These are phyloP conservation scores for Oxyruncus cristatus DNA, from an alignment of 2,113 vertebrate genomes.

Conservation along the genomic window DNA sequence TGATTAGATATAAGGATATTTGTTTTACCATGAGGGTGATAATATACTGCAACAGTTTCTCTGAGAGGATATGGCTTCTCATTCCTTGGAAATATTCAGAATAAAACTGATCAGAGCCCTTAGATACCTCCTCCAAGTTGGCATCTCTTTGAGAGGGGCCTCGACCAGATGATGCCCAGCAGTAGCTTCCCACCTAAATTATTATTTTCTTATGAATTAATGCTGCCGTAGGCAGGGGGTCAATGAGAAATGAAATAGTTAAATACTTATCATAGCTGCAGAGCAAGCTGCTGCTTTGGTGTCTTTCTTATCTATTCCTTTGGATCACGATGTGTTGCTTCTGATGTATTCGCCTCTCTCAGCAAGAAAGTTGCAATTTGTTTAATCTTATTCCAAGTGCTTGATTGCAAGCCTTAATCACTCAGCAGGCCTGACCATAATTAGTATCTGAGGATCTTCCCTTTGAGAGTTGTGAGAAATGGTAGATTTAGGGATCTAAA, in stretches of 20 bases:
- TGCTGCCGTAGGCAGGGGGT: background rate
- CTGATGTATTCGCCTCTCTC: background rate
- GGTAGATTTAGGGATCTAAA: background rate
- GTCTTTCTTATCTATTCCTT: background rate
- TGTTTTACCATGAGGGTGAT: background rate
- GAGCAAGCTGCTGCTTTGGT: background rate
- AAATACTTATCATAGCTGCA: background rate
- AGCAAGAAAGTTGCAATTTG: conserved; percentile 1
- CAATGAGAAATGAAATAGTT: background rate
- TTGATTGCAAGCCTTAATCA: conserved; percentile 43
- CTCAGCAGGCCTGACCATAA: conserved; percentile 3
- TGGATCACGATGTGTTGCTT: background rate
- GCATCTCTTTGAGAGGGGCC: fast-evolving
- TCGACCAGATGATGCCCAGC: background rate
- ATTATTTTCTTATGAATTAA: background rate
- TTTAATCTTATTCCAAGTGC: conserved; percentile 41
- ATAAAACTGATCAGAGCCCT: background rate
- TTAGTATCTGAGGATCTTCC: background rate
- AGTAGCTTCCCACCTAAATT: background rate
- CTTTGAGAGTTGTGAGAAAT: background rate
- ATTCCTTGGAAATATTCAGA: background rate
- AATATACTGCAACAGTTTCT: background rate
- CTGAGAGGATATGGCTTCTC: background rate
- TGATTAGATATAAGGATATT: background rate
- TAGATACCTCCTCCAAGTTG: background rate